Base-by-base conservation (phyloP, 2,113 vertebrate species). In the Nannospalax galili region DNA sequence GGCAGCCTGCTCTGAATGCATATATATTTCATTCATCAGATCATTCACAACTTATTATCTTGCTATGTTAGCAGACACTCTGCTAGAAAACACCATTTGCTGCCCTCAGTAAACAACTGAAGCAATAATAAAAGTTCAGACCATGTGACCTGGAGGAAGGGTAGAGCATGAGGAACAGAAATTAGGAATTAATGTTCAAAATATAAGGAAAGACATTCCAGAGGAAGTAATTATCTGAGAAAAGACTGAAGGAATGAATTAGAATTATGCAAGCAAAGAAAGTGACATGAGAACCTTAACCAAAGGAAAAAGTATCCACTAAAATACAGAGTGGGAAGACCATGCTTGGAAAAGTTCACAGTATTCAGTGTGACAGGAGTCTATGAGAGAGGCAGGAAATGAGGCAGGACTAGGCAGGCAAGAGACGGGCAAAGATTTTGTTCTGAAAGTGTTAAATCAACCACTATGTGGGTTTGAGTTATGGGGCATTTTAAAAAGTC, bases 141-240 rank as follows among this genome's bases (percentile, higher is more conserved):
- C 58, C n/a, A 28, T 58, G 9, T 19, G 6, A 42, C 2, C 30
- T 7, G 6, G 42, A 40, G 20, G 37, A 60, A 48, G 16, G 24
- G 62, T 42, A 48, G 52, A 2, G 12, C 22, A 35, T 7, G 30
- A 56, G 52, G 58, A 65, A 16, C 26, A 82, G 30, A 30, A 62
- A 67, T 19, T 72, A 9, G 90, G n/a, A 92, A 85, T 62, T 65
- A 37, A 37, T n/a, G 65, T 48, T 86, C 20, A 37, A 52, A 65
- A 35, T 19, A 62, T n/a, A 17, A 60, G 12, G 22, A 40, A 52
- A 74, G 22, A 4, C 75, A 62, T 95, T 88, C n/a, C 73, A 77
- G n/a, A 86, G 73, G 28, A 81, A 84, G 58, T 10, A 16, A n/a
- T 35, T 6, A 52, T n/a, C 75, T 64, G 73, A 92, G 73, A 90